These are phyloP conservation scores for Rhingia rostrata DNA, from an alignment of 2,888 invertebrate genomes.

Conservation along the genomic window DNA sequence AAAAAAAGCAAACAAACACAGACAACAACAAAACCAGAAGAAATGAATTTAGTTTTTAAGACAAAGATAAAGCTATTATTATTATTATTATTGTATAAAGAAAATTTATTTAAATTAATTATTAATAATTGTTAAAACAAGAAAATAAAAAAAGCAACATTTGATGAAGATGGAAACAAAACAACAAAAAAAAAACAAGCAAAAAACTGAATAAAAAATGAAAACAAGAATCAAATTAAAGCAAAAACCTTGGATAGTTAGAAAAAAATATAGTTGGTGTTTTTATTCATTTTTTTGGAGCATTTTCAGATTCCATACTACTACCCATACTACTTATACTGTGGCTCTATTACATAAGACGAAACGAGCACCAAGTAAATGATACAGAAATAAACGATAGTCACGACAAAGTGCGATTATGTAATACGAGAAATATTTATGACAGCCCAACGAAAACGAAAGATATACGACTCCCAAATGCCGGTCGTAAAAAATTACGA, in stretches of 20 bases:
- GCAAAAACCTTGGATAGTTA: slow-evolving; percentile 74
- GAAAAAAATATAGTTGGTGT: slow-evolving; percentile 61
- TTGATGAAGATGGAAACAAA: slow-evolving; percentile 27
- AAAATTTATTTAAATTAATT: slow-evolving; percentile 73
- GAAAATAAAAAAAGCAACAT: slow-evolving; percentile 2
- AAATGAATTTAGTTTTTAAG: slow-evolving; percentile 63
- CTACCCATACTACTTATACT: too few species aligned
- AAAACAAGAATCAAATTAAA: slow-evolving; percentile 71
- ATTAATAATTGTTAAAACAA: slow-evolving; percentile 71
- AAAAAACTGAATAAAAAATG: slow-evolving; percentile 44
- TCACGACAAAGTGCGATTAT: too few species aligned
- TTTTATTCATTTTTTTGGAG: slow-evolving; percentile 48
- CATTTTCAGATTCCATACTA: not conserved
- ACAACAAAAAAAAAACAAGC: slow-evolving; percentile 17
- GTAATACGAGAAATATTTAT: too few species aligned
- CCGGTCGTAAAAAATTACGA: too few species aligned
- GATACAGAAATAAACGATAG: too few species aligned
- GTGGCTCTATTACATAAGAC: too few species aligned
- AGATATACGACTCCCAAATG: too few species aligned
- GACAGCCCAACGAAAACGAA: too few species aligned
- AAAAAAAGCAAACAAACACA: slow-evolving; percentile 31
- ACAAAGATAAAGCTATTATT: slow-evolving; percentile 70
- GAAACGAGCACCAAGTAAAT: too few species aligned
- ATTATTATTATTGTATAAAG: slow-evolving; percentile 70
- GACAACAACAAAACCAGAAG: slow-evolving; percentile 5